These are phyloP conservation scores for Caenorhabditis angaria DNA, from an alignment of 2,888 invertebrate species.

Conservation along the genomic window DNA sequence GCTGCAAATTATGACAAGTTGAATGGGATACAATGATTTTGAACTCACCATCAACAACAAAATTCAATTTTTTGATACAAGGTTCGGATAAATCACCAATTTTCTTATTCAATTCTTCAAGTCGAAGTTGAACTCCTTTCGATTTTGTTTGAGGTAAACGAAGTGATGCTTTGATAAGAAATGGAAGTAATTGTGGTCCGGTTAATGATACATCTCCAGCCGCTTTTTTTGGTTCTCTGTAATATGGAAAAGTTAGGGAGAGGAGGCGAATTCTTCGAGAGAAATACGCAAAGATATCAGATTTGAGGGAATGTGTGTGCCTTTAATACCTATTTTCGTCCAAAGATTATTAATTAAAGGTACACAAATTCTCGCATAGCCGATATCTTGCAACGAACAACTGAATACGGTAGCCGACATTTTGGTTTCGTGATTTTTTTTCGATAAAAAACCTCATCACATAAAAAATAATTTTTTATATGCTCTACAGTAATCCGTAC, in stretches of 20 bases:
- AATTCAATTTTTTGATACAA: constrained; percentile 62
- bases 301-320: too few species aligned
- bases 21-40: not conserved
- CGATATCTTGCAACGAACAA: too few species aligned
- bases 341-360: too few species aligned
- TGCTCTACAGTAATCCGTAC: not conserved
- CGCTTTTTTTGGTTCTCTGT: constrained; percentile 55
- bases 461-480: too few species aligned
- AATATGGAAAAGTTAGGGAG: too few species aligned
- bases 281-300: too few species aligned
- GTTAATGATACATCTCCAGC: constrained; percentile 62
- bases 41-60: constrained; percentile 62
- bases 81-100: constrained; percentile 49
- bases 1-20: constrained; percentile 46
- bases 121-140: constrained; percentile 60
- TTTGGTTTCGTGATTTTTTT: too few species aligned
- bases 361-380: too few species aligned
- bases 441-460: too few species aligned
- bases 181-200: constrained; percentile 55
- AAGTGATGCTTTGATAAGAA: constrained; percentile 58
- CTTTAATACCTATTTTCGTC: too few species aligned
- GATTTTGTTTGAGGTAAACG: constrained; percentile 52
- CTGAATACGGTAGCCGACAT: too few species aligned
- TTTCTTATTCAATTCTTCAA: constrained; percentile 48
- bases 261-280: too few species aligned